Conservation (phyloP, 2,113 vertebrate species). For the Oncorhynchus clarkii region DNA sequence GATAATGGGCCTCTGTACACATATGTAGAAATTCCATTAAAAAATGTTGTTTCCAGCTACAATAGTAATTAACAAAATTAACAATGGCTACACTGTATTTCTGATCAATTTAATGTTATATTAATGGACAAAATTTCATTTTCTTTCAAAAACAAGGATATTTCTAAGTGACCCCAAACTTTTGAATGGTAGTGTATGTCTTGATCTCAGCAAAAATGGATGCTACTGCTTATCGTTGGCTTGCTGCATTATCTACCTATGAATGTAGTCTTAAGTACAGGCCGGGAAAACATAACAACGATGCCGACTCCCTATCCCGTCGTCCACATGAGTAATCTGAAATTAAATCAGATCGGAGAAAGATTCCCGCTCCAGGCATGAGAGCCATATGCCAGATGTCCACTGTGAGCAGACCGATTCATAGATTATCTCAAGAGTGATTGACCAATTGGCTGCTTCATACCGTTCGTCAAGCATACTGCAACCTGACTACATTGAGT, state of each 20-base stretch:
- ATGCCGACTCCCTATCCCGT: conserved; percentile 8
- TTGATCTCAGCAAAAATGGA: background rate
- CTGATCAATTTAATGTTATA: too few species aligned
- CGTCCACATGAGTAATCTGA: background rate
- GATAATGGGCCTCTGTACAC: too few species aligned
- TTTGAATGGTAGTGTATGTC: background rate
- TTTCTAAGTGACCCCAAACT: too few species aligned
- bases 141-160: too few species aligned
- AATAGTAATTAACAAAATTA: too few species aligned
- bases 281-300: conserved; percentile 2
- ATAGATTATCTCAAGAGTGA: background rate
- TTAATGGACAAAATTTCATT: too few species aligned
- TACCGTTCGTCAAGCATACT: background rate
- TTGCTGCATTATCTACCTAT: background rate
- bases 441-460: background rate
- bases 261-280: conserved; percentile 1
- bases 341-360: background rate
- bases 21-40: too few species aligned
- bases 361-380: background rate
- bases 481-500: background rate
- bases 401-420: background rate
- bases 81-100: too few species aligned
- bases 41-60: too few species aligned
- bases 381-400: background rate
- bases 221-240: background rate